phyloP scores from a whole-genome alignment of 2,113 vertebrate genomes.

The human region GRCh38 chr7:133483501-133484000 shows the following conservation, averaged over 20 bases:
- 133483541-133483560: not conserved
- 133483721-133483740: constrained; percentile 30
- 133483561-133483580: not conserved
- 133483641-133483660: constrained; percentile 25
- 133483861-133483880: constrained; percentile 71
- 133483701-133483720: constrained; percentile 2
- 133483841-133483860: constrained; percentile 68
- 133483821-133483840: constrained; percentile 69
- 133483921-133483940: constrained; percentile 65
- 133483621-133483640: not conserved
- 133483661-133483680: not conserved
- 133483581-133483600: not conserved
- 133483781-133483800: not conserved
- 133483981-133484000: constrained; percentile 46
- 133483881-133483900: constrained; percentile 69
- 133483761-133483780: constrained; percentile 53
- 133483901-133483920: constrained; percentile 65
- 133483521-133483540: not conserved
- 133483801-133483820: constrained; percentile 58
- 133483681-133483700: not conserved
- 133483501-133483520: not conserved
- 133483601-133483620: not conserved
- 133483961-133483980: constrained; percentile 33
- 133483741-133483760: constrained; percentile 40
- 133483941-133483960: constrained; percentile 45